These are phyloP conservation scores for Carassius carassius DNA, from an alignment of 2,113 vertebrate genomes.

Conservation along the genomic window DNA sequence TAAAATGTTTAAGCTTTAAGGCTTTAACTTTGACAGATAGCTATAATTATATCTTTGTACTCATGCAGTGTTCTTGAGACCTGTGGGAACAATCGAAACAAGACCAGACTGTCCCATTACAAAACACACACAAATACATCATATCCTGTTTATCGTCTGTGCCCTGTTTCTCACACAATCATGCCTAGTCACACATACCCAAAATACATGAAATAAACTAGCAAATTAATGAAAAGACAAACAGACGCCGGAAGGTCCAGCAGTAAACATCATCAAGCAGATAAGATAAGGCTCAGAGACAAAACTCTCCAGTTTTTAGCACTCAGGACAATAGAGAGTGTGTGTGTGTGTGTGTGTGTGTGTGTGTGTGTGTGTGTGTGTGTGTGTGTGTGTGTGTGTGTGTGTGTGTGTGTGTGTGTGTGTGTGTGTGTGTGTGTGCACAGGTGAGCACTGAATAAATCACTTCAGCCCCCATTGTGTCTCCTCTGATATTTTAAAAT, in stretches of 20 bases:
- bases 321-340: constrained; percentile 52
- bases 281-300: constrained; percentile 43
- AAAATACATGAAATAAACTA: constrained; percentile 26
- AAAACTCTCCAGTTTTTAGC: constrained; percentile 38
- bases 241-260: constrained; percentile 32
- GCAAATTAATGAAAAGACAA: constrained; percentile 49
- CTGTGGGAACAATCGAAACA: constrained; percentile 19
- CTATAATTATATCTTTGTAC: constrained; percentile 5
- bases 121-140: constrained; percentile 37
- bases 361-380: not conserved
- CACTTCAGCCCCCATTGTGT: not conserved
- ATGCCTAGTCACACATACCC: constrained; percentile 47
- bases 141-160: constrained; percentile 41
- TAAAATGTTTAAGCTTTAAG: not conserved
- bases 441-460: not conserved
- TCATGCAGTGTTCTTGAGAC: not conserved
- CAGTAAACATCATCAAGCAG: constrained; percentile 52
- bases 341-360: no score
- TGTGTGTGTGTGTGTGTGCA: constrained; percentile 13
- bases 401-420: no score
- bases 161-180: constrained; percentile 42
- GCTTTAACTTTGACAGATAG: not conserved
- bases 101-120: constrained; percentile 18
- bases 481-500: not conserved
- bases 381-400: not conserved